These are phyloP conservation scores for Atrina japonica DNA, from an alignment of 2,888 invertebrate species.

Conservation along the genomic window DNA sequence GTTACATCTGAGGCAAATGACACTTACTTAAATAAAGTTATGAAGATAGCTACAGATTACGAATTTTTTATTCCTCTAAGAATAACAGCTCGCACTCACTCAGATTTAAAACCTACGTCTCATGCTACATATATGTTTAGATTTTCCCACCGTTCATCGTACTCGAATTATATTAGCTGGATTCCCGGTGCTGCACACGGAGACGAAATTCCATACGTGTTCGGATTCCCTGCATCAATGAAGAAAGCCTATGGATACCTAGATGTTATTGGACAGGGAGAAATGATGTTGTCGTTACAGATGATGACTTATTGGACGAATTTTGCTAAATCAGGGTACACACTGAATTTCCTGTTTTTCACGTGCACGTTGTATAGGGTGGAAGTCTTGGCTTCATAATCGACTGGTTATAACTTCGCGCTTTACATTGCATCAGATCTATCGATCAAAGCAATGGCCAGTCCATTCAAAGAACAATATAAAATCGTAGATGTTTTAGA, in stretches of 20 bases:
- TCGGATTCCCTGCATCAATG: conserved; percentile 83
- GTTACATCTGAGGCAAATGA: conserved; percentile 20
- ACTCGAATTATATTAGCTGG: conserved; percentile 93
- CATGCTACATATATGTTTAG: conserved; percentile 45
- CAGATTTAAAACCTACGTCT: conserved; percentile 3
- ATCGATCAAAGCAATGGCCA: too few species aligned
- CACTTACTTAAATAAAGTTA: conserved; percentile 36
- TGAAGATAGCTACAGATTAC: conserved; percentile 51
- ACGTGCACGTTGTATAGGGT: too few species aligned
- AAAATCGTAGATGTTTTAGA: too few species aligned
- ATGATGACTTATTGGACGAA: conserved; percentile 98
- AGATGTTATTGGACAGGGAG: conserved; percentile 90
- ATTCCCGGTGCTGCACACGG: conserved; percentile 96
- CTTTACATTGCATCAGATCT: too few species aligned
- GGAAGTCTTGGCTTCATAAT: too few species aligned
- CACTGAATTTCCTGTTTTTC: neutral
- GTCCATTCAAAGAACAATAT: too few species aligned
- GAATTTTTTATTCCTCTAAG: conserved; percentile 52
- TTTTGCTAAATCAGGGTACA: conserved; percentile 95
- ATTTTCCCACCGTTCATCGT: conserved; percentile 85
- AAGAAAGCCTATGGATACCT: conserved; percentile 87
- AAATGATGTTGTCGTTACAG: conserved; percentile 90
- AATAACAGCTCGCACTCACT: conserved; percentile 41
- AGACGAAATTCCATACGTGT: conserved; percentile 95
- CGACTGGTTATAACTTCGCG: too few species aligned